Evolutionary conservation across 2,113 vertebrate genomes (phyloP).

Genomic region (Balaeniceps rex): DNA sequence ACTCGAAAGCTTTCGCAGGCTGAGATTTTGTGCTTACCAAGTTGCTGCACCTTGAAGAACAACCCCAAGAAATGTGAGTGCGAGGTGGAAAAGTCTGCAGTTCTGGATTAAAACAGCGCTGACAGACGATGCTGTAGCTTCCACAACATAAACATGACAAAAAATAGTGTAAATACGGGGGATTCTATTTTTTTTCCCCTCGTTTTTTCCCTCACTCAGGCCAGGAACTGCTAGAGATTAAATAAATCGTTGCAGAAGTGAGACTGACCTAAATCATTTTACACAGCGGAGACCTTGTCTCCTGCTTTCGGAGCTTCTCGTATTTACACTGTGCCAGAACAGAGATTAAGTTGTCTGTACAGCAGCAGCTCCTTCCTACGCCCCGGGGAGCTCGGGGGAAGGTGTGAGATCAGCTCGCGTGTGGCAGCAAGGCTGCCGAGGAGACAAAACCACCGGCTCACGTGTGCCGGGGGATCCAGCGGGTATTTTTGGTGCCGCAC

Average conservation of each 20-base stretch:
- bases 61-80: neutral
- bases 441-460: neutral
- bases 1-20: neutral
- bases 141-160: neutral
- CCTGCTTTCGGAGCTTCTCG: slow-evolving; percentile 5
- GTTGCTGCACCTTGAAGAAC: neutral
- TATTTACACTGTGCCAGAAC: neutral
- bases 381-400: slow-evolving; percentile 18
- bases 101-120: neutral
- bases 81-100: neutral
- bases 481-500: neutral
- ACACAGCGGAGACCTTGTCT: slow-evolving; percentile 32
- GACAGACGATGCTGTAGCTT: slow-evolving; percentile 19
- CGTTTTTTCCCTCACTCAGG: neutral
- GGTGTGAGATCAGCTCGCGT: neutral
- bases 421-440: neutral
- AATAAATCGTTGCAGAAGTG: slow-evolving; percentile 29
- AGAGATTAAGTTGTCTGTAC: neutral
- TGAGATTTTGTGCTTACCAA: neutral
- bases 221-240: slow-evolving; percentile 3
- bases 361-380: slow-evolving; percentile 16
- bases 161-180: neutral
- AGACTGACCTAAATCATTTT: slow-evolving; percentile 36
- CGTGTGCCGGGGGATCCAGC: neutral
- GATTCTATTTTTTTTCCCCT: neutral